phyloP scores from a whole-genome alignment of 2,888 invertebrate species.

The Iphiclides podalirius region DNA sequence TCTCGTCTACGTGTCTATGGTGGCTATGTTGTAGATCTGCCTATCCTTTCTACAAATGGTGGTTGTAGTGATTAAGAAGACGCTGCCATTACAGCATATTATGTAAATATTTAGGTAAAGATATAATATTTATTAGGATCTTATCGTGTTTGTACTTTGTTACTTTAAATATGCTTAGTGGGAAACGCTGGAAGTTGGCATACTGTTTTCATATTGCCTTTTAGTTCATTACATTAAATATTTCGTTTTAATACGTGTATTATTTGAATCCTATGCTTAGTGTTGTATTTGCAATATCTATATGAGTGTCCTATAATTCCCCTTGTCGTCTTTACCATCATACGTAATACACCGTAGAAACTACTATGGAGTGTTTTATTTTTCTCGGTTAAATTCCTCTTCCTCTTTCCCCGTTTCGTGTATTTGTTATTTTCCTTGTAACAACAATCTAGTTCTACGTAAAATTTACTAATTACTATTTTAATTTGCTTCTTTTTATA shows the following conservation, averaged over 20 bases:
- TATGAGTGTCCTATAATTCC: background rate
- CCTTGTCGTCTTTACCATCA: background rate
- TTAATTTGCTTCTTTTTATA: too few species aligned
- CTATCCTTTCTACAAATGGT: conserved; percentile 40
- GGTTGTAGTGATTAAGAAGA: conserved; percentile 58
- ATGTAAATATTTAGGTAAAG: conserved; percentile 63
- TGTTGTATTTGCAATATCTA: background rate
- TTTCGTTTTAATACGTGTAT: conserved; percentile 53
- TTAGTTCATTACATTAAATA: conserved; percentile 71
- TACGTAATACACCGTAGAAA: background rate
- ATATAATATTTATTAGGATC: conserved; percentile 46
- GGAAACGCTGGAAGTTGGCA: conserved; percentile 55
- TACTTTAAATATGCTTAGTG: conserved; percentile 59
- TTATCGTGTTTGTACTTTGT: conserved; percentile 53
- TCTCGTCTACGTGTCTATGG: background rate
- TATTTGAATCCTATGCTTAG: conserved; percentile 30
- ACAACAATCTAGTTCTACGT: too few species aligned
- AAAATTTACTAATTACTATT: too few species aligned
- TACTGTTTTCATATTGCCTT: conserved; percentile 69
- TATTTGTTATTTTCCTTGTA: too few species aligned
- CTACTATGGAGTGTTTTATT: background rate
- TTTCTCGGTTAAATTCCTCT: background rate
- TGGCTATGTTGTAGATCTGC: background rate
- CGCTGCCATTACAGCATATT: conserved; percentile 62
- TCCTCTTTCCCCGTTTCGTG: too few species aligned